Evolutionary conservation across 2,113 vertebrate genomes (phyloP), one percentile per base, ranked within the genome.

Genomic region (Oreamnos americanus): DNA sequence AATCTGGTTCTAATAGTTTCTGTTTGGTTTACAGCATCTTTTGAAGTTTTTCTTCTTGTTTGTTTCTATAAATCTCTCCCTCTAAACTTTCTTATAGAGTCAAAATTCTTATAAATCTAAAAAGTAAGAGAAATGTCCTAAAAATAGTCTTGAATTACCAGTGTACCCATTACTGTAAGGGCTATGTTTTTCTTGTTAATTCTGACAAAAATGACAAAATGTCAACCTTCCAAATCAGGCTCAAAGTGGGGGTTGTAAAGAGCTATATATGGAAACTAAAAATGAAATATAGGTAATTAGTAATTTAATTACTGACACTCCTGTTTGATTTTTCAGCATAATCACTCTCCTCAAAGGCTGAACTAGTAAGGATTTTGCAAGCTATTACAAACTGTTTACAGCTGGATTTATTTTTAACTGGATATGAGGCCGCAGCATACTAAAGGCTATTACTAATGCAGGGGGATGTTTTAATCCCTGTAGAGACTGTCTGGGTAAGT

Each of bases 291-390:
- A 92, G 36, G 36, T 21, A 6, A 91, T 82, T 26, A 51, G 36
- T 5, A 79, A 60, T 39, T 89, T 85, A 39, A 90, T 89, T 89
- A 57, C 1, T 51, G 26, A 90, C 28, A 82, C 8, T 76, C 26
- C 30, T 71, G 12, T 88, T 71, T 60, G 83, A 88, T 21, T 85
- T 33, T 87, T 96, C 60, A 87, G 74, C 33, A 90, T 58, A 57
- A 89, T 51, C 33, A 39, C n/a, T n/a, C 21, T 85, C 19, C 33
- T 28, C 45, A 53, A 83, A 92, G n/a, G 57, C 0, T 97, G 71
- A 94, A 33, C 49, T 92, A 74, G 60, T 90, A 25, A 94, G n/a
- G 39, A 83, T 93, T 94, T 64, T 94, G 85, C 55, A 85, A 95
- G 88, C 94, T 94, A 89, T 60, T 60, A 94, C 53, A 55, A 87